These are phyloP conservation scores for Hylyphantes graminicola DNA, from an alignment of 1,140 invertebrate species.

Conservation along the genomic window DNA sequence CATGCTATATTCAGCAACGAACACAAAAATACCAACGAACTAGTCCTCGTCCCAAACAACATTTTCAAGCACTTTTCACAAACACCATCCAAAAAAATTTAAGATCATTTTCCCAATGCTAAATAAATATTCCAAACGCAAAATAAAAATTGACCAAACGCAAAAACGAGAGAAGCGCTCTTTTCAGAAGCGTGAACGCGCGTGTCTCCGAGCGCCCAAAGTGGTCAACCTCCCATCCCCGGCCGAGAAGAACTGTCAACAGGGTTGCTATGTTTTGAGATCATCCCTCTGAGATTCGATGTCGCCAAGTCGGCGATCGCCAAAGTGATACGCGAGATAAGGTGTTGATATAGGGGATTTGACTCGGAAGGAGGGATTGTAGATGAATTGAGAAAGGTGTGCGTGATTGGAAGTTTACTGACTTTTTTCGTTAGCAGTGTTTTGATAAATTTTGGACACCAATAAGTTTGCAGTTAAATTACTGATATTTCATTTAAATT, in stretches of 20 bases:
- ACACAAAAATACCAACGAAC: constrained; percentile 17
- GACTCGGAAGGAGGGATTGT: too few relatives aligned
- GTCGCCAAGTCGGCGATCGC: not conserved
- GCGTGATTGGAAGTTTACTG: too few relatives aligned
- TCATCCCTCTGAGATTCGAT: not conserved
- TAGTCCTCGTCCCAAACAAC: constrained; percentile 2
- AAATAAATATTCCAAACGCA: not conserved
- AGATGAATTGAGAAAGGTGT: too few relatives aligned
- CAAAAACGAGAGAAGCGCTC: not conserved
- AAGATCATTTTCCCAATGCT: not conserved
- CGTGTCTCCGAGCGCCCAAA: constrained; percentile 15
- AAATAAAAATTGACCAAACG: not conserved
- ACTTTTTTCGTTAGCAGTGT: too few relatives aligned
- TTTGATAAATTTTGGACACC: too few relatives aligned
- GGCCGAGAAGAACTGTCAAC: constrained; percentile 23
- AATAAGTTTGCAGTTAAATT: too few relatives aligned
- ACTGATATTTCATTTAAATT: too few relatives aligned
- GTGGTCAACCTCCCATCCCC: constrained; percentile 28
- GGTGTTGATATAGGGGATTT: too few relatives aligned
- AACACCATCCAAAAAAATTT: not conserved
- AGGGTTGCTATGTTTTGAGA: constrained; percentile 7
- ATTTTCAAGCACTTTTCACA: not conserved
- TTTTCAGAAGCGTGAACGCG: not conserved
- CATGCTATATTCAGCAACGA: not conserved
- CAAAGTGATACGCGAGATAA: not conserved